Evolutionary conservation across 2,113 vertebrate genomes (phyloP), one percentile per base, ranked within the genome.

Genomic region (Nothoprocta pentlandii): DNA sequence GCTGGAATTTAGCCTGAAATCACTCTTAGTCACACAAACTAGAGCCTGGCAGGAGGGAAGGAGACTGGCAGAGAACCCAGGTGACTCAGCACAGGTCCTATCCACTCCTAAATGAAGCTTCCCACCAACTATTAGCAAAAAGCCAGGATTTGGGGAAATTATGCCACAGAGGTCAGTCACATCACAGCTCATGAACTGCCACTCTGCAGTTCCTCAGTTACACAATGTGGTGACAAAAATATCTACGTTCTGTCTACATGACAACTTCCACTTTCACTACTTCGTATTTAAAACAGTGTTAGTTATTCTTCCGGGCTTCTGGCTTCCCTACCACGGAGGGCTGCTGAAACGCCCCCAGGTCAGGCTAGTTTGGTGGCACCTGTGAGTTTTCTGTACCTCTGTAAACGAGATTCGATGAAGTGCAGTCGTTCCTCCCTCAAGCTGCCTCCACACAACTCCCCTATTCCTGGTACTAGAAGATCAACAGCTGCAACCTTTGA

Each of bases 371-470:
- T 79, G 71, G 46, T 56, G 61, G 23, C 32, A 82, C 12, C 25
- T 44, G 46, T 30, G 30, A 19, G 56, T 39, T 81, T 89, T 67
- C 70, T 89, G 56, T 98, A 99, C 99, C 97, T 98, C 91, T 98
- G 94, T 47, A 99, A 97, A 32, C 98, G 98, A 56, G 98, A 96
- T 32, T 96, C 93, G 0, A 99, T 97, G 83, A 98, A 88, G 62
- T 98, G 97, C 80, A 98, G 97, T 74, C 99, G 98, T 87, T 99
- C 99, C 75, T 99, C 99, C 94, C 99, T 98, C 84, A 99, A 98
- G 46, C 99, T 98, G 80, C 99, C 99, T 87, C 99, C 99, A 74
- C 98, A 99, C 78, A 99, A 95, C 94, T 99, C 99, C 70, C 99
- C 99, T 39, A 99, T 96, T 86, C 98, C 98, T 63, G 99, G 99